Percentiles rank a stretch among this genome's conserved stretches.
phyloP scores from a whole-genome alignment of 2,797 vertebrate genomes.

The Enteromius treurensis region DNA sequence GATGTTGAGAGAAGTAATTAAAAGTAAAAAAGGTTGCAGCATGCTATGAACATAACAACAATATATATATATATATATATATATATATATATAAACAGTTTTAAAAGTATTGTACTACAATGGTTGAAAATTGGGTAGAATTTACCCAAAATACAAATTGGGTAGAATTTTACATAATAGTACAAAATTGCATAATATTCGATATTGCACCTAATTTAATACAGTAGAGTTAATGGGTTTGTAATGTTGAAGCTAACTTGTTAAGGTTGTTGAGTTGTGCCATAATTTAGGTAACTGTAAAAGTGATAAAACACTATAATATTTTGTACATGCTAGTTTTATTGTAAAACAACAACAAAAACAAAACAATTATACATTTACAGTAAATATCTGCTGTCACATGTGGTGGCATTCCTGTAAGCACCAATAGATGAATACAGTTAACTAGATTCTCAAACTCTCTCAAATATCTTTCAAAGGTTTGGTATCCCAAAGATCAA shows the following conservation, averaged over 20 bases:
- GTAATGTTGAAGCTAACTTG: neutral
- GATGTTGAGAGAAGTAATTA: neutral
- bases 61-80: too few relatives aligned
- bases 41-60: neutral
- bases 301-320: neutral
- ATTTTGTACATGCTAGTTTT: neutral
- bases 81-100: neutral
- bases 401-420: neutral
- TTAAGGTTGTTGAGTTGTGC: neutral
- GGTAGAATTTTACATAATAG: neutral
- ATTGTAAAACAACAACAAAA: neutral
- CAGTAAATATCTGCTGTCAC: neutral
- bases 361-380: neutral
- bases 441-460: too few relatives aligned
- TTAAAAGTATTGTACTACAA: neutral
- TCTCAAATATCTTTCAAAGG: neutral
- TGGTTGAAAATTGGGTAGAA: neutral
- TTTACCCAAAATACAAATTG: too few relatives aligned
- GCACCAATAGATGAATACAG: too few relatives aligned
- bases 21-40: neutral
- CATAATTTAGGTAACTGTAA: neutral
- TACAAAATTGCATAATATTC: neutral
- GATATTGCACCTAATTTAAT: neutral
- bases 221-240: neutral
- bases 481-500: neutral